These are phyloP conservation scores for Apteryx mantelli DNA, from an alignment of 2,113 vertebrate species.

Conservation along the genomic window DNA sequence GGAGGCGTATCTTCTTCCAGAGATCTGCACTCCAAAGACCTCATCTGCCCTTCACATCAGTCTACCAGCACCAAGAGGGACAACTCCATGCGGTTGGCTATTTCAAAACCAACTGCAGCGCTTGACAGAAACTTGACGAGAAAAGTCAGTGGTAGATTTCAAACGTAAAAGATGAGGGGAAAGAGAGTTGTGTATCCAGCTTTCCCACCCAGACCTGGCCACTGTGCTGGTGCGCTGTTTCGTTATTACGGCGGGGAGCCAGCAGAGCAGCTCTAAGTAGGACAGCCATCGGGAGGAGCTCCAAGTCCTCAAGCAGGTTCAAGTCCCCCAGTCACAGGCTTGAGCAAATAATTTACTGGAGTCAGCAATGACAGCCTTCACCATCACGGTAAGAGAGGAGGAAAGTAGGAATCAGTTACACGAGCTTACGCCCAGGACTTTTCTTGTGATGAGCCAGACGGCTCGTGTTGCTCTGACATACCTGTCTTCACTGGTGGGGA, in stretches of 20 bases:
- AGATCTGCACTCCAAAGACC: neutral
- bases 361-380: neutral
- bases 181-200: neutral
- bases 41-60: neutral
- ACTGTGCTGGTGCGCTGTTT: rapidly evolving
- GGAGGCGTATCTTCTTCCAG: neutral
- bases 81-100: rapidly evolving
- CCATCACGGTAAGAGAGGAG: rapidly evolving
- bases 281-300: neutral
- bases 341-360: constrained; percentile 2
- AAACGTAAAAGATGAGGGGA: neutral
- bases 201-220: neutral
- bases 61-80: neutral
- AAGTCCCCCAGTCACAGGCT: neutral
- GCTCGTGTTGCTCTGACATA: rapidly evolving
- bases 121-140: neutral
- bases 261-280: rapidly evolving
- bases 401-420: rapidly evolving
- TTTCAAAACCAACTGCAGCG: neutral
- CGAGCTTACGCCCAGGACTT: neutral
- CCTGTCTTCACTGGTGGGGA: neutral
- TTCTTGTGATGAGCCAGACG: neutral
- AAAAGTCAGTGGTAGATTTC: neutral
- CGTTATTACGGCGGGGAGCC: neutral
- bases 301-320: neutral